Percentiles rank a stretch among this genome's conserved stretches.
These are phyloP conservation scores for Passer montanus DNA, from an alignment of 2,113 vertebrate species.

Conservation along the genomic window DNA sequence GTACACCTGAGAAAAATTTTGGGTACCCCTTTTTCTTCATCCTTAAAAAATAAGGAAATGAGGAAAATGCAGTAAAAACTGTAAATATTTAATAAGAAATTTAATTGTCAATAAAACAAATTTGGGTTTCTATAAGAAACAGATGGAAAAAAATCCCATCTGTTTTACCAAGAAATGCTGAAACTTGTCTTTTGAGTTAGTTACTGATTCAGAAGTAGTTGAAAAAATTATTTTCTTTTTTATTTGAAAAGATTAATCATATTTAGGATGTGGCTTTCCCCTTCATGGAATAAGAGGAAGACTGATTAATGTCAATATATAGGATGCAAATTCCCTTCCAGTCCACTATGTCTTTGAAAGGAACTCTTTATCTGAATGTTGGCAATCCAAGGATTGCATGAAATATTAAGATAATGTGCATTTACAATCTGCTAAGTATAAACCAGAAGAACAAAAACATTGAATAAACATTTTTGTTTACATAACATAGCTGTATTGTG, in stretches of 20 bases:
- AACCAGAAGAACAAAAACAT: neutral
- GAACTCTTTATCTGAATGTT: neutral
- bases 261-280: neutral
- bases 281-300: neutral
- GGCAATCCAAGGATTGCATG: neutral
- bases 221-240: neutral
- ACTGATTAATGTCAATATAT: neutral
- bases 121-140: neutral
- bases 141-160: neutral
- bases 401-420: neutral
- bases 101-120: neutral
- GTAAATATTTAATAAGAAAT: neutral
- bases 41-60: neutral
- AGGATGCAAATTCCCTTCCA: neutral
- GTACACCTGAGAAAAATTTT: neutral
- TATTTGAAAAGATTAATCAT: neutral
- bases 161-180: neutral
- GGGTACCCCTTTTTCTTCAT: neutral
- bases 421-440: neutral
- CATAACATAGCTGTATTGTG: neutral
- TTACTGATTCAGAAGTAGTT: neutral
- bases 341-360: neutral
- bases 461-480: slow-evolving; percentile 1
- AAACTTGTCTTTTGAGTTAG: neutral
- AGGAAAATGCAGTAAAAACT: neutral